Percentiles rank a stretch among this genome's conserved stretches.
phyloP scores from a whole-genome alignment of 2,888 invertebrate genomes.

The Pterobdella sp. region DNA sequence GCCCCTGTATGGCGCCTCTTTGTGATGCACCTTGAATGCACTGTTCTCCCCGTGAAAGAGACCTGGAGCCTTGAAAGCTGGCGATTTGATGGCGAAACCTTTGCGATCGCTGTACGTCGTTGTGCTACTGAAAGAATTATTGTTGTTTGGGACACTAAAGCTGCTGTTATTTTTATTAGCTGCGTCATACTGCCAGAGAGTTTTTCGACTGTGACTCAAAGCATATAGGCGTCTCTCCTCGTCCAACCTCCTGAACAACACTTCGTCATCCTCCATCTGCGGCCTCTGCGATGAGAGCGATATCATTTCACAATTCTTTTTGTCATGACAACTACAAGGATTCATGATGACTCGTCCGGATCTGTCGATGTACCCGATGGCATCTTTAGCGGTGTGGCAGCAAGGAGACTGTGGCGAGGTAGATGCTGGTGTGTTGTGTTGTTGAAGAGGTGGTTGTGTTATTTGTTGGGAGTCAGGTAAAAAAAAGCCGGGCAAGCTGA shows the following conservation, averaged over 20 bases:
- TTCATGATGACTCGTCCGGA: conserved; percentile 24
- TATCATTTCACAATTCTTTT: not conserved
- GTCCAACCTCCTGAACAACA: conserved; percentile 19
- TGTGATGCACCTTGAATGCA: too few species aligned
- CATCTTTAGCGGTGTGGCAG: conserved; percentile 25
- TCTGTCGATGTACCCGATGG: conserved; percentile 27
- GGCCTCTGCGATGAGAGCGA: not conserved
- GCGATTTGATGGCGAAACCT: too few species aligned
- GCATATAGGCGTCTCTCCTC: conserved; percentile 20
- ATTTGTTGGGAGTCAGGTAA: not conserved
- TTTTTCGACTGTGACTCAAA: conserved; percentile 13
- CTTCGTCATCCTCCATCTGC: not conserved
- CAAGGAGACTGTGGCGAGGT: not conserved
- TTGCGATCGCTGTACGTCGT: too few species aligned
- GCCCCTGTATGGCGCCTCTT: too few species aligned
- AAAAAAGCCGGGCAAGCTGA: not conserved
- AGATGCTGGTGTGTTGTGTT: not conserved
- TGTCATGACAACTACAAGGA: conserved; percentile 9
- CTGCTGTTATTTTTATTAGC: not conserved
- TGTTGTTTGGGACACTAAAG: not conserved
- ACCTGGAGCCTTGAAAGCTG: too few species aligned
- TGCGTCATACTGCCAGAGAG: conserved; percentile 3
- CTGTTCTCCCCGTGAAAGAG: too few species aligned
- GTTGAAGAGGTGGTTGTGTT: not conserved
- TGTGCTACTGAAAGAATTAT: not conserved